Base-by-base conservation (phyloP, 1,140 invertebrate genomes). In the Formica selysi region DNA sequence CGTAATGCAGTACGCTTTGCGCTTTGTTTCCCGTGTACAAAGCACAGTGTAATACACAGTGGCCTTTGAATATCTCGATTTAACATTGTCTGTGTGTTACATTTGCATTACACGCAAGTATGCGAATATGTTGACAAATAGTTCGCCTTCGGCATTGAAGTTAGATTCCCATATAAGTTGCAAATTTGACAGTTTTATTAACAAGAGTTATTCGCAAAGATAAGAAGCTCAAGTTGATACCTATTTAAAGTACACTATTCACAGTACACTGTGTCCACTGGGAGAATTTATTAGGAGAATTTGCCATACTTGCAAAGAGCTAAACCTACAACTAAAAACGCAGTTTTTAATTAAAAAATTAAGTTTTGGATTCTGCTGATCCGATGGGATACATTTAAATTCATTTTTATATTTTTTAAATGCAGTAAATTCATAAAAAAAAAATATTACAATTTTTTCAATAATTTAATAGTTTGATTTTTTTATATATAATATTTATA, bases 1-100 rank as follows among this genome's bases (percentile, higher is more conserved):
- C 51, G 57, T 74, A 74, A 83, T 61, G 79, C 54, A 32, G 79
- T 38, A 36, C 38, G 68, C 79, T 73, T 83, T 83, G 79, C 68
- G 68, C 68, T 73, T 73, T 74, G 79, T 83, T 83, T 44, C 54
- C 26, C 3, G 38, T 16, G 26, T 61, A 64, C 64, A 48, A 61
- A 83, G 79, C 68, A 19, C 79, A 41, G 29, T 7, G 13, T 70
- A 29, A 54, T 68, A 4, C 2, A 61, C 36, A 48, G 26, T 61
- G 67, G 54, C 38, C 41, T 74, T 83, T 83, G 54, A 83, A 44
- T 74, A 83, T 29, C 19, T 44, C 68, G 26, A 83, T 73, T 83
- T 74, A 83, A 74, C 54, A 61, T 83, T 83, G 79, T 83, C 61
- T 61, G 79, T 8, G 19, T 48, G 71, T 61, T 83, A 61, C 38